phyloP scores from a whole-genome alignment of 2,888 invertebrate species.

The Agriotes lineatus region DNA sequence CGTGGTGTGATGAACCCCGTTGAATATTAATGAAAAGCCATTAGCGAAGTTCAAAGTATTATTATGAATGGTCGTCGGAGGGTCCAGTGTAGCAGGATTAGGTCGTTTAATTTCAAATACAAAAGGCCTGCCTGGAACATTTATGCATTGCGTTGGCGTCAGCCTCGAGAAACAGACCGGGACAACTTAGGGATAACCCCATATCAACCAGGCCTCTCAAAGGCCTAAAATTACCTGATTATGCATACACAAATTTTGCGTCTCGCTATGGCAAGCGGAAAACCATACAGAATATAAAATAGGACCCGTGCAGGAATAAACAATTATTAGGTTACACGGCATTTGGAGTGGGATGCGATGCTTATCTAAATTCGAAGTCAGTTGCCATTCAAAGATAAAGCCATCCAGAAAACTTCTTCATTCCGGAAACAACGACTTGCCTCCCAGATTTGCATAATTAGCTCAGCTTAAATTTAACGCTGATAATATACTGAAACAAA shows the following conservation, averaged over 20 bases:
- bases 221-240: constrained; percentile 34
- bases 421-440: constrained; percentile 4
- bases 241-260: constrained; percentile 32
- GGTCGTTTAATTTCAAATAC: constrained; percentile 37
- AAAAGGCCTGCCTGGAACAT: constrained; percentile 29
- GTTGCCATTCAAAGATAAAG: constrained; percentile 21
- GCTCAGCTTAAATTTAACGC: constrained; percentile 10
- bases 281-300: constrained; percentile 36
- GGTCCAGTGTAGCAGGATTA: constrained; percentile 27
- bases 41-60: constrained; percentile 29
- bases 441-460: constrained; percentile 23
- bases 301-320: constrained; percentile 14
- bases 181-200: constrained; percentile 34
- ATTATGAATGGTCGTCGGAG: constrained; percentile 32
- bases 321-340: constrained; percentile 27
- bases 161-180: constrained; percentile 19
- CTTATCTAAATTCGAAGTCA: constrained; percentile 26
- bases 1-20: neutral
- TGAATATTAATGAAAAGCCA: constrained; percentile 32
- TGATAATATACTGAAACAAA: constrained; percentile 4
- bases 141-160: constrained; percentile 25
- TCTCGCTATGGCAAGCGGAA: constrained; percentile 25
- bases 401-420: constrained; percentile 11
- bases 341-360: constrained; percentile 10
- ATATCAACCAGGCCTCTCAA: constrained; percentile 29